These are phyloP conservation scores for Amia ocellicauda DNA, from an alignment of 2,113 vertebrate species.

Conservation along the genomic window DNA sequence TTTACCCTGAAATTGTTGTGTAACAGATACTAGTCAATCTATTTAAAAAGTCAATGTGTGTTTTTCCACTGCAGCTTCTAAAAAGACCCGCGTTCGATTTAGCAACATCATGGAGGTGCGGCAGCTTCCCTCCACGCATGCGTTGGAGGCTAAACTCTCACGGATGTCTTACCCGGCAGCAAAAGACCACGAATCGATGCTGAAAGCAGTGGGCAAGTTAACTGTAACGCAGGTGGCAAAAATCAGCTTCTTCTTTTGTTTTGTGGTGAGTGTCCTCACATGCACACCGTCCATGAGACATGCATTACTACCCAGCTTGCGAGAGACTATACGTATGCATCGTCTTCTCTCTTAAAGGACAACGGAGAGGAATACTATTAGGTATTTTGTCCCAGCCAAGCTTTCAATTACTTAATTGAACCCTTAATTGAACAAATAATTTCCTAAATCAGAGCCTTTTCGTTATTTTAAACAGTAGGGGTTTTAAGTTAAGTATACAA, in stretches of 20 bases:
- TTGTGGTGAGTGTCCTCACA: conserved; percentile 74
- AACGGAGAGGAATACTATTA: too few species aligned
- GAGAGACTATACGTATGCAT: too few species aligned
- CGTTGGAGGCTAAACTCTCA: conserved; percentile 91
- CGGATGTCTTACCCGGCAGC: conserved; percentile 87
- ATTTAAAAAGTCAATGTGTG: background rate
- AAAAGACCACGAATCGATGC: conserved; percentile 82
- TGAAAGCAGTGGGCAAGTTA: conserved; percentile 85
- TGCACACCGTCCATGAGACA: background rate
- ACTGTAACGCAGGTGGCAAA: conserved; percentile 91
- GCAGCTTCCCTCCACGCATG: conserved; percentile 88
- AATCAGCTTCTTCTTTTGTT: conserved; percentile 98
- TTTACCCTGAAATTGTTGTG: too few species aligned
- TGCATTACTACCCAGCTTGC: too few species aligned
- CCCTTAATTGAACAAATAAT: too few species aligned
- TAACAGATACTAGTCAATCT: background rate
- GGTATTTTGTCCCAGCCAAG: too few species aligned
- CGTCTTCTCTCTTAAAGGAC: too few species aligned
- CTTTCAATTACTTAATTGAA: too few species aligned
- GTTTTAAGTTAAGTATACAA: too few species aligned
- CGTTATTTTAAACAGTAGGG: too few species aligned
- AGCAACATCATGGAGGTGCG: conserved; percentile 97
- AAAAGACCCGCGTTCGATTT: conserved; percentile 88
- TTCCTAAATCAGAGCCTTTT: too few species aligned
- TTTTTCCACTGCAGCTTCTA: conserved; percentile 56